Evolutionary conservation across 2,888 invertebrate genomes (phyloP).

Genomic region (Plemyria rubiginata): DNA sequence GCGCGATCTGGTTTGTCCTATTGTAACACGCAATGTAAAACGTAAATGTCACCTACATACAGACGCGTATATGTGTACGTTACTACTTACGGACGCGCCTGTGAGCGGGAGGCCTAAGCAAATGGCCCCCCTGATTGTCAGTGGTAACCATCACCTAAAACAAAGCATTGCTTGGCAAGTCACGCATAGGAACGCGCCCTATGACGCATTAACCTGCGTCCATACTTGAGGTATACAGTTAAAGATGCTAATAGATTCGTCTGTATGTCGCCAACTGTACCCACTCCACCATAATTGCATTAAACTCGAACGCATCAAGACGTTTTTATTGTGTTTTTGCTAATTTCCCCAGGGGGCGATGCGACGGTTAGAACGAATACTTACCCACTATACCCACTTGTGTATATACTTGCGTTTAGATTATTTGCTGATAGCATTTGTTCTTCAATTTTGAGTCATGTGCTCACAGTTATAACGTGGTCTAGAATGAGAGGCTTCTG

Average conservation of each 20-base stretch:
- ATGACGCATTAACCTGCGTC: neutral
- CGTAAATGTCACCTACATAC: too few species aligned
- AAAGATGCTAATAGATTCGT: neutral
- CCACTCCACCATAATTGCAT: constrained; percentile 5
- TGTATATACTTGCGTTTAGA: neutral
- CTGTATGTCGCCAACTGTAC: neutral
- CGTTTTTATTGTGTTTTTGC: constrained; percentile 16
- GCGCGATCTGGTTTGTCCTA: too few species aligned
- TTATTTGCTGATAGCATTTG: neutral
- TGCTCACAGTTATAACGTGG: too few species aligned
- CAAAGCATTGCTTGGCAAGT: too few species aligned
- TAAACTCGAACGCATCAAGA: constrained; percentile 14
- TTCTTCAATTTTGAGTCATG: neutral
- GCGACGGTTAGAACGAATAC: constrained; percentile 13
- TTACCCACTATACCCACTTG: neutral
- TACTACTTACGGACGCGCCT: too few species aligned
- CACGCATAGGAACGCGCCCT: too few species aligned
- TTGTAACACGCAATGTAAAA: too few species aligned
- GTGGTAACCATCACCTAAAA: too few species aligned
- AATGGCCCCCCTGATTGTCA: too few species aligned
- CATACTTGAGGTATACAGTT: neutral
- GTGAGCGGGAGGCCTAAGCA: too few species aligned
- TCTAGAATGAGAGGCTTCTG: too few species aligned
- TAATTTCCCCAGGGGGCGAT: constrained; percentile 18
- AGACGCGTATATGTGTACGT: too few species aligned